Evolutionary conservation across 2,113 vertebrate genomes (phyloP).

Genomic region (Sinocyclocheilus maitianheensis): DNA sequence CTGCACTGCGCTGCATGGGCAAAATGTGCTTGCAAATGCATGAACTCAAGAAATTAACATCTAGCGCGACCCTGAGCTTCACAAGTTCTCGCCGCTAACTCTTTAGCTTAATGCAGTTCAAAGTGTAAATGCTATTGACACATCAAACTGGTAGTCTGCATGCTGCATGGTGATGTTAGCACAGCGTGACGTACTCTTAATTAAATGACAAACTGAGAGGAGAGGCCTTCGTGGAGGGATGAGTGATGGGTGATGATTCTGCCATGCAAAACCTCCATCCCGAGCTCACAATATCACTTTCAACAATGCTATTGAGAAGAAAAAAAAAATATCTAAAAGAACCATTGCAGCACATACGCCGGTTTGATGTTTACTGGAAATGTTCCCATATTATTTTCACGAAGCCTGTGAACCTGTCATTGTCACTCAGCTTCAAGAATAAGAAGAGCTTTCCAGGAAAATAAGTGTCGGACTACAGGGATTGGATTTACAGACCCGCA

Average conservation of each 20-base stretch:
- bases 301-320: neutral
- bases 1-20: neutral
- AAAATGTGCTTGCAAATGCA: neutral
- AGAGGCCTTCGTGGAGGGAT: conserved; percentile 7
- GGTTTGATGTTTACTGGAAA: conserved; percentile 27
- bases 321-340: neutral
- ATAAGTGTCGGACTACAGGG: conserved; percentile 13
- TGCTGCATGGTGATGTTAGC: neutral
- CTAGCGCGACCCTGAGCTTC: neutral
- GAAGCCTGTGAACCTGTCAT: conserved; percentile 28
- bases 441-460: conserved; percentile 13
- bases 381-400: conserved; percentile 25
- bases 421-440: conserved; percentile 20
- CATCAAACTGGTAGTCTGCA: neutral
- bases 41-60: neutral
- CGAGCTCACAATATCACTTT: conserved; percentile 18
- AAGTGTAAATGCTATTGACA: neutral
- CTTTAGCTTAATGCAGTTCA: neutral
- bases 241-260: conserved; percentile 31
- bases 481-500: conserved; percentile 3
- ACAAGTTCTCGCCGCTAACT: neutral
- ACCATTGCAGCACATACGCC: neutral
- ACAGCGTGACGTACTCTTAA: conserved; percentile 1
- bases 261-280: conserved; percentile 7
- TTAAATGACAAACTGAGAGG: conserved; percentile 22